Evolutionary conservation across 2,113 vertebrate genomes (phyloP).

Genomic region (Tachycineta bicolor): DNA sequence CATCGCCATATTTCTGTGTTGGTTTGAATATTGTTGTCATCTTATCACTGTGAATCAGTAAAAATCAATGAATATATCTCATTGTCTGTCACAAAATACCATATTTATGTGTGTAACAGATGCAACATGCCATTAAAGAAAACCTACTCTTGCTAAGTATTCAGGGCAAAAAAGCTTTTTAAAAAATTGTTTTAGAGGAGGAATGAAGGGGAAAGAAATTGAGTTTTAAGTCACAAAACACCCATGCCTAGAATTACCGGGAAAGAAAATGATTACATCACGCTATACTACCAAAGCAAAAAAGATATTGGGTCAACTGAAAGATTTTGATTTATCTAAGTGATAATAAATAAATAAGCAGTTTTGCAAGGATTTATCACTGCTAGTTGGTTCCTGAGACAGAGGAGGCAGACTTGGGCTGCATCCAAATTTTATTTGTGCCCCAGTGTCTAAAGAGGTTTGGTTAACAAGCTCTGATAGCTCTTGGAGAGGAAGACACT

Average conservation of each 20-base stretch:
- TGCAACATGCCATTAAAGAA: fast-evolving
- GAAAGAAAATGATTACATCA: background rate
- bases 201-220: background rate
- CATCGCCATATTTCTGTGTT: background rate
- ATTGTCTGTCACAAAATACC: too few species aligned
- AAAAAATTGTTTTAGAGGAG: background rate
- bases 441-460: background rate
- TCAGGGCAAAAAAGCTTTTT: background rate
- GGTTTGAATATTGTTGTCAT: background rate
- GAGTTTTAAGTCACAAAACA: background rate
- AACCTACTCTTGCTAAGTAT: background rate
- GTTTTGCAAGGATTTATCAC: background rate
- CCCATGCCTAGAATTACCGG: background rate
- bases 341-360: background rate
- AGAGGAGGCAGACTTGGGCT: background rate
- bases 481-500: background rate
- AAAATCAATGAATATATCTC: background rate
- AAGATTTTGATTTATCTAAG: background rate
- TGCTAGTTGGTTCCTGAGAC: background rate
- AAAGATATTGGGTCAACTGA: background rate
- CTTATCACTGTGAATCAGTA: background rate
- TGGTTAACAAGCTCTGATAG: background rate
- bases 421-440: background rate
- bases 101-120: background rate
- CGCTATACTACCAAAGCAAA: background rate